These are phyloP conservation scores for Galerucella calmariensis DNA, from an alignment of 2,888 invertebrate genomes.

Conservation along the genomic window DNA sequence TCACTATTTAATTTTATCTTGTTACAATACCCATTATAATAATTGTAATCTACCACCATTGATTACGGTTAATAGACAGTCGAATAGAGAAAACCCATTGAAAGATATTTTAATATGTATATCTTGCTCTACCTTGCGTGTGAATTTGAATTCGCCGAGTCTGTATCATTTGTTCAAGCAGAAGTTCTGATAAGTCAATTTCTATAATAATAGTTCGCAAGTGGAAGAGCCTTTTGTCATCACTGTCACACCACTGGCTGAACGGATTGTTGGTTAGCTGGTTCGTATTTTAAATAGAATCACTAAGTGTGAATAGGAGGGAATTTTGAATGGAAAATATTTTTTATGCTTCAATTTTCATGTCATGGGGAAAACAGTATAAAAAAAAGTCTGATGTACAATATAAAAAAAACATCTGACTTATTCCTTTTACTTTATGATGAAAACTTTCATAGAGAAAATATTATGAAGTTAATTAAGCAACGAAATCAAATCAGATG, in stretches of 20 bases:
- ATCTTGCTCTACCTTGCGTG: constrained; percentile 13
- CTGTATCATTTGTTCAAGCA: constrained; percentile 37
- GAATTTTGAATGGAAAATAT: constrained; percentile 1
- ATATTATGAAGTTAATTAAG: no score
- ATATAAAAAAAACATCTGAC: no score
- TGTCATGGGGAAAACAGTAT: no score
- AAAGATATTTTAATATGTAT: constrained; percentile 16
- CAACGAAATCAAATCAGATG: no score
- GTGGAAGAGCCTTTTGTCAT: constrained; percentile 33
- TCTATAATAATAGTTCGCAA: constrained; percentile 34
- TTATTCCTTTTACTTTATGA: no score
- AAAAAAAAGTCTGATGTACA: no score
- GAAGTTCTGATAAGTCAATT: constrained; percentile 45
- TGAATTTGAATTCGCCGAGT: constrained; percentile 15
- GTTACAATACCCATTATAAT: neutral
- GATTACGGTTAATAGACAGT: constrained; percentile 22
- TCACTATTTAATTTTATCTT: neutral
- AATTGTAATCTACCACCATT: neutral
- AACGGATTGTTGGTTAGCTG: constrained; percentile 1
- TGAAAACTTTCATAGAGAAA: no score
- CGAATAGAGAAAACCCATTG: constrained; percentile 23
- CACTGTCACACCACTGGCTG: constrained; percentile 21
- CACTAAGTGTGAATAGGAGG: constrained; percentile 20
- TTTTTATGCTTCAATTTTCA: neutral
- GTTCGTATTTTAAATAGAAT: constrained; percentile 16